Evolutionary conservation across 64 coral and sea anemone genomes (phyloP), one percentile per base, ranked within the genome.

Genomic region (Stichodactyla mertensii): DNA sequence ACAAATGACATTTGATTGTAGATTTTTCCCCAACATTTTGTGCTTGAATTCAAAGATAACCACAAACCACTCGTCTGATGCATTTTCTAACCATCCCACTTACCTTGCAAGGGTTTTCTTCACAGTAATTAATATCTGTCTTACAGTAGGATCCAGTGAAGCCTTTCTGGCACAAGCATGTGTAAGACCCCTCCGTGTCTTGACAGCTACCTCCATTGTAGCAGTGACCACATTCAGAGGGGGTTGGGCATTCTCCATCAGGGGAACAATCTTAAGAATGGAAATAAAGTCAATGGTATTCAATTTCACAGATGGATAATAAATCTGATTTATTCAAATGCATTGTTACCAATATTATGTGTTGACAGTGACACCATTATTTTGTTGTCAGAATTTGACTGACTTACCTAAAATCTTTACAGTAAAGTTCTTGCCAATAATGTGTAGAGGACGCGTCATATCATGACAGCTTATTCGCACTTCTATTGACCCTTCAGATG

Each of bases 141-240:
- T 89, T 67, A 86, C 91, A 93, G 16, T 86, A 52, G 19, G 16
- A 23, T 55, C 87, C 91, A 14, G 91, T 89, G 36, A 69, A 93
- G 64, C 91, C 91, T 8, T 55, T 1, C n/a, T 23, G 74, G 45
- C 91, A 93, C 66, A 64, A 67, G 53, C 91, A 93, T 36, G 51
- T 85, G 70, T 85, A 93, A 23, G 74, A 82, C 6, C 84, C 79
- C 62, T 55, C 71, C 13, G 36, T 80, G 80, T 91, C 89, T 20
- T 82, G 78, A 92, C 90, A 92, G 53, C 20, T 87, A 23, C 90
- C 90, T 81, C 77, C 90, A 83, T 92, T 86, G 16, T 83, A 28
- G 83, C 90, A 92, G 5, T 28, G 11, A 10, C 84, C 23, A 77
- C 90, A 92, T 7, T 66, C 77, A 4, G 59, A 10, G 16, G 80